These are phyloP conservation scores for Sylvilagus floridanus DNA, from an alignment of 2,797 vertebrate species.

Conservation along the genomic window DNA sequence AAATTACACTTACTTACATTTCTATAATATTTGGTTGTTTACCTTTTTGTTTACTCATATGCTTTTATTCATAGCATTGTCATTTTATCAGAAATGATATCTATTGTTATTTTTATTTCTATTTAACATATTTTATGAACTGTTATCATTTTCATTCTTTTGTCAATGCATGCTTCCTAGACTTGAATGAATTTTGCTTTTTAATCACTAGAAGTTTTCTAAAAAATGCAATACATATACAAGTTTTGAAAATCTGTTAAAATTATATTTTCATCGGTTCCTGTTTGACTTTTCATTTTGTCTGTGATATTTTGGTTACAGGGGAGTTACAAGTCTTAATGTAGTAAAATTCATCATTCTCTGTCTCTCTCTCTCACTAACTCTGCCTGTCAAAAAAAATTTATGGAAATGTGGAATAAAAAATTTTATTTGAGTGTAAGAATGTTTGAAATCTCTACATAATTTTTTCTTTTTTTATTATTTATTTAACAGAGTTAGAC, in stretches of 20 bases:
- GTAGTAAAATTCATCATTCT: background rate
- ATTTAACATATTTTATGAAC: background rate
- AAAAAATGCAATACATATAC: conserved; percentile 27
- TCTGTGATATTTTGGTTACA: background rate
- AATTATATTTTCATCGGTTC: background rate
- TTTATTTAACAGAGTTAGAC: too few species aligned
- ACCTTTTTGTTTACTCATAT: conserved; percentile 15
- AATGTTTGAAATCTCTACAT: too few species aligned
- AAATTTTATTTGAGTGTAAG: too few species aligned
- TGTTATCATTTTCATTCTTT: conserved; percentile 25
- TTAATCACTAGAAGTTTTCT: conserved; percentile 20
- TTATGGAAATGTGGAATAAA: too few species aligned
- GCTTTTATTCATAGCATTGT: conserved; percentile 7
- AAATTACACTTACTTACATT: conserved; percentile 30
- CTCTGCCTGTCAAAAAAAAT: too few species aligned
- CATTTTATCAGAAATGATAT: conserved; percentile 31
- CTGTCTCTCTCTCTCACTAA: too few species aligned
- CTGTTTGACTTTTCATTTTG: conserved; percentile 34
- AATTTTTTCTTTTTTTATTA: too few species aligned
- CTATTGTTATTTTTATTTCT: conserved; percentile 18
- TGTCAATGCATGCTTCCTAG: background rate
- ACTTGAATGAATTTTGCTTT: conserved; percentile 3
- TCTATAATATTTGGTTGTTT: background rate
- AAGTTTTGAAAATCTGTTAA: background rate
- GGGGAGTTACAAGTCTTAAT: background rate